Base-by-base conservation (phyloP, 2,113 vertebrate species). In the Ranitomeya variabilis region DNA sequence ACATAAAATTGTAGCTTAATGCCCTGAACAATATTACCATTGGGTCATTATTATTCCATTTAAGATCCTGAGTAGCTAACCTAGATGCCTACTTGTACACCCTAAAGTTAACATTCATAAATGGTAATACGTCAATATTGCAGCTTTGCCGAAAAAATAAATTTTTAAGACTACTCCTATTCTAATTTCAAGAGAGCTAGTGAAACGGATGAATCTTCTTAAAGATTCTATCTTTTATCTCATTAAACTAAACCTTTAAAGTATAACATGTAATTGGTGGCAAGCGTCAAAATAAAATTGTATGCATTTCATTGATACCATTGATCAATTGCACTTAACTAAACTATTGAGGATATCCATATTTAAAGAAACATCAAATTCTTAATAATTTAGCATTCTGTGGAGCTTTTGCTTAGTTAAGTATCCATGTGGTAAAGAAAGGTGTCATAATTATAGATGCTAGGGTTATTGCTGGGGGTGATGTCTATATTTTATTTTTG, bases 1-100 rank as follows among this genome's bases (percentile, higher is more conserved):
- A 69, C 51, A 71, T 84, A 84, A 55, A 71, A 84, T 71, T 54
- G 21, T 23, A 84, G 67, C 21, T 69, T 84, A 69, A 54, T 84
- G 82, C 82, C 51, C 64, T 55, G 23, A 12, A 69, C 12, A 19
- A 54, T 83, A 69, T 67, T 60, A 26, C 78, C 55, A 80, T 16
- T 16, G 52, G 45, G 73, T 12, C 16, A 76, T 14, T 51, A 52
- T 52, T n/a, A 15, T 31, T 60, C 23, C 7, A 37, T 37, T 60
- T n/a, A 52, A 69, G 51, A 54, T 69, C 26, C 3, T 67, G 81
- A 66, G 51, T 67, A 19, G 62, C 18, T 54, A 10, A 82, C 18
- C 19, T 60, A 66, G 6, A 83, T 81, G 21, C 80, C 57, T 59
- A 26, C 21, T 31, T 16, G 4, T 59, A 74, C 52, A 9, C 1